Base-by-base conservation (phyloP, 2,113 vertebrate genomes). In the Phylloscopus trochiloides region DNA sequence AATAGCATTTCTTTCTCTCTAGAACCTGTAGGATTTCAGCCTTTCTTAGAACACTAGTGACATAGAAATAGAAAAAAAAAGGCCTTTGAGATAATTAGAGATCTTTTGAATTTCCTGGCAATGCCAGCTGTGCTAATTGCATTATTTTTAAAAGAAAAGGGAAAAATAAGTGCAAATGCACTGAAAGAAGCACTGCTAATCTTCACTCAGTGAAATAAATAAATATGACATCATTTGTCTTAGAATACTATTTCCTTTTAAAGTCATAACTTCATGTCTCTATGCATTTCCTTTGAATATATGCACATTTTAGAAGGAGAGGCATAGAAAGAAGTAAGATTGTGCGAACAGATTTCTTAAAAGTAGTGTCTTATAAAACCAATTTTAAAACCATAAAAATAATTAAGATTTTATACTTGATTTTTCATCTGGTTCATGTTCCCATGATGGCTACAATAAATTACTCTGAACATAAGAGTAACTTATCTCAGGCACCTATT, bases 81-180 rank as follows among this genome's bases (percentile, higher is more conserved):
- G 26, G 0, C 21, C 1, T 59, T 78, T 34, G 25, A 70, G 9
- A 19, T 32, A 21, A 8, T 38, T 55, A 36, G 12, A 36, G 4
- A 22, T 42, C 7, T 22, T 40, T 78, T 71, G 16, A 58, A 77
- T 81, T 88, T 63, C 13, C 40, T 45, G 38, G 6, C 13, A 59
- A 73, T 22, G 40, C 0, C 15, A 58, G 1, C 1, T 74, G 4
- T 78, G 19, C 3, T 61, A 28, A 40, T 8, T 55, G 17, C 24
- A 10, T 51, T 47, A 31, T 26, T 61, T 61, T 15, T 6, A 36
- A 70, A 74, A 55, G 7, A 29, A 70, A 1, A 45, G 22, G 32
- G 15, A 17, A 70, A 81, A 50, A 12, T 5, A 59, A 58, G 17
- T 40, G 14, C 2, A 3, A 73, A 12, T 20, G 12, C 5, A 45